Conservation (phyloP, 1,140 invertebrate species). For the Fopius arisanus region DNA sequence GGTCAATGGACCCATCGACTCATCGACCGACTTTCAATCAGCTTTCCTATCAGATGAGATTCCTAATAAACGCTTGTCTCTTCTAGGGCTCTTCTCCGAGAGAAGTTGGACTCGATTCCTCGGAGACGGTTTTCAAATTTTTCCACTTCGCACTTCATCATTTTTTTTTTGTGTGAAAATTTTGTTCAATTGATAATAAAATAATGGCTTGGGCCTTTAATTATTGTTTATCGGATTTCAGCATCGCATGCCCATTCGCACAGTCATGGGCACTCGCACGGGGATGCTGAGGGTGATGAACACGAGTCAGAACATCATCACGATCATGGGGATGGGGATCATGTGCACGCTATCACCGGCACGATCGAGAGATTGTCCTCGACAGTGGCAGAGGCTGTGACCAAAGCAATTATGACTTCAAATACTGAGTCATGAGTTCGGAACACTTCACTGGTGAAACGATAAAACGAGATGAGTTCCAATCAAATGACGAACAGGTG, state of each 20-base stretch:
- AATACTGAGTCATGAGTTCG: slow-evolving; percentile 22
- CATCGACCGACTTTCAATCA: slow-evolving; percentile 53
- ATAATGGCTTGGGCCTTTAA: no score
- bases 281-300: slow-evolving; percentile 32
- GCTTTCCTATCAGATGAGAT: slow-evolving; percentile 43
- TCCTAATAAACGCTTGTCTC: neutral
- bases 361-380: slow-evolving; percentile 44
- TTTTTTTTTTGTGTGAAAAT: no score
- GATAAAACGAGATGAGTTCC: no score
- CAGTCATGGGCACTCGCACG: slow-evolving; percentile 29
- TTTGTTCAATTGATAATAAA: no score
- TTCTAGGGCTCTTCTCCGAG: neutral
- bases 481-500: no score
- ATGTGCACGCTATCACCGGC: slow-evolving; percentile 30
- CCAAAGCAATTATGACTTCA: slow-evolving; percentile 35
- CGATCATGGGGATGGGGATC: slow-evolving; percentile 32
- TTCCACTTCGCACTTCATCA: neutral
- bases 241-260: slow-evolving; percentile 56
- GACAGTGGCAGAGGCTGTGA: slow-evolving; percentile 37
- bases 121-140: neutral
- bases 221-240: slow-evolving; percentile 42
- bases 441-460: neutral
- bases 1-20: slow-evolving; percentile 43
- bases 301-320: slow-evolving; percentile 31
- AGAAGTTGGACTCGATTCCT: neutral